Base-by-base conservation (phyloP, 2,888 invertebrate genomes). In the Pterostichus niger region DNA sequence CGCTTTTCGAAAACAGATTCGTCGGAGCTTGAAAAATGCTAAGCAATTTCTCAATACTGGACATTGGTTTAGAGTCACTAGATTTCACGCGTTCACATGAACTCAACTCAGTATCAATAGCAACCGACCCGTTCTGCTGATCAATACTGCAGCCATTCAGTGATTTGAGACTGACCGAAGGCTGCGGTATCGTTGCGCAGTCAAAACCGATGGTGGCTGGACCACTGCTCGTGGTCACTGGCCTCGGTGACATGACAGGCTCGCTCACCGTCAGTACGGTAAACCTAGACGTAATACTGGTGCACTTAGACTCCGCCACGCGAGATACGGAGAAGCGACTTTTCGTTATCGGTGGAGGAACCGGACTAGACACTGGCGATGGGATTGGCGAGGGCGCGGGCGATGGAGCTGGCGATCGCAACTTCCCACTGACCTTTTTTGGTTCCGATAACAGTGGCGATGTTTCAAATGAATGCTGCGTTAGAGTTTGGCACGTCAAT, bases 331-430 rank as follows among this genome's bases (percentile, higher is more conserved):
- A 82, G 33, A 82, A 82, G 6, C 82, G 75, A 61, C 75, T 82
- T 59, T 82, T 82, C 6, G 82, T 75, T 40, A 81, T 56, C 9
- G 56, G 56, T 6, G 75, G 75, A 76, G 81, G 81, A 76, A 93
- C 91, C 35, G 95, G 95, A 87, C 94, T 94, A 86, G 94, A 93
- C 85, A 94, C 93, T 78, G 94, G 93, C 71, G 93, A 92, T 33
- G 93, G 91, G 84, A 93, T 93, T 86, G 93, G 93, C 89, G 93
- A 89, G 87, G 93, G 94, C 88, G 93, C 87, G 88, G 93, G 95
- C 46, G 94, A 94, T 83, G 94, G 79, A 17, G 76, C 59, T 15
- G 83, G 82, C 2, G 77, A 82, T 49, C 75, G 49, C 24, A 89
- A 88, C 83, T 88, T 89, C 84, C 88, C 87, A 85, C 88, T 89